Evolutionary conservation across 2,888 invertebrate species (phyloP).

Genomic region (Tinea pellionella): DNA sequence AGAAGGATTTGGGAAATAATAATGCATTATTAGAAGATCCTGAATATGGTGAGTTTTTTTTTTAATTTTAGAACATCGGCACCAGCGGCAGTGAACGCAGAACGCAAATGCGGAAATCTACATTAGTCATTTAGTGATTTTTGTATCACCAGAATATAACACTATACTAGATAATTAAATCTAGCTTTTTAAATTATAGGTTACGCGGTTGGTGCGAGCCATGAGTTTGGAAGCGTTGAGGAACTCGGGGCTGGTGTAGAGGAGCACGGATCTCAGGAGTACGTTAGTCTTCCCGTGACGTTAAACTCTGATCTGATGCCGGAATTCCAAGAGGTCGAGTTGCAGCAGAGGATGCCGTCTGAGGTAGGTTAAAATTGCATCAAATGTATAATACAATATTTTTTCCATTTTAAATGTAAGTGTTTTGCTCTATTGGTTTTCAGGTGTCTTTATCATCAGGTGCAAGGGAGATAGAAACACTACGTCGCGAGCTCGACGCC

Average conservation of each 20-base stretch:
- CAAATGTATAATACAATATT: too few relatives aligned
- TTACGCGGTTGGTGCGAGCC: conserved; percentile 30
- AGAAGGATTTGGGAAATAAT: conserved; percentile 58
- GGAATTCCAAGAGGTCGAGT: conserved; percentile 60
- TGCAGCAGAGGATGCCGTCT: conserved; percentile 53
- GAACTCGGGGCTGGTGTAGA: conserved; percentile 50
- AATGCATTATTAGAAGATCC: conserved; percentile 64
- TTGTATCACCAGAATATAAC: too few relatives aligned
- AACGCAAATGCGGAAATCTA: too few relatives aligned
- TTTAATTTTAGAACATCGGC: conserved; percentile 24
- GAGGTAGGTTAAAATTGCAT: conserved; percentile 38
- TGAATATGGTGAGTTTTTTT: conserved; percentile 30
- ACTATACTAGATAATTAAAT: too few relatives aligned
- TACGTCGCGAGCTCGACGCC: conserved; percentile 73
- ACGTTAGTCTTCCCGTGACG: conserved; percentile 57
- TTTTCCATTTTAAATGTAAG: background rate
- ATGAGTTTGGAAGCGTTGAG: conserved; percentile 58
- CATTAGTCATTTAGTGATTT: too few relatives aligned
- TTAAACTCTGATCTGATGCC: conserved; percentile 61
- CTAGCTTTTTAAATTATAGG: background rate
- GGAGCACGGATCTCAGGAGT: conserved; percentile 58
- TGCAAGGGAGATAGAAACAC: conserved; percentile 73
- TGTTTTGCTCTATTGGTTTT: background rate
- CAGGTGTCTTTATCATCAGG: conserved; percentile 57
- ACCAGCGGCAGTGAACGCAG: background rate